Evolutionary conservation across 2,797 vertebrate species (phyloP).

Genomic region (Enteromius afrohamiltoni): DNA sequence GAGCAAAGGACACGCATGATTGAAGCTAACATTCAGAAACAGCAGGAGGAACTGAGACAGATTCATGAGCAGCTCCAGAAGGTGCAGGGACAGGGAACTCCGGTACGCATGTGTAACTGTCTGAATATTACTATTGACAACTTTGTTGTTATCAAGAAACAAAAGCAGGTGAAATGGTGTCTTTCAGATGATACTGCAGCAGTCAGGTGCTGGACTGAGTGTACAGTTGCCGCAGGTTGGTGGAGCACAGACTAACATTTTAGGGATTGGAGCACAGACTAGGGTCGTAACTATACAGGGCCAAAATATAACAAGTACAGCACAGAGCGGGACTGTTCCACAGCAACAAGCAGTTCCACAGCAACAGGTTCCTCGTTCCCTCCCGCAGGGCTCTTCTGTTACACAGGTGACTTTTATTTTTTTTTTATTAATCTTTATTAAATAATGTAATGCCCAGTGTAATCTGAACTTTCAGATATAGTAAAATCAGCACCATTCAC

Average conservation of each 20-base stretch:
- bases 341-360: constrained; percentile 72
- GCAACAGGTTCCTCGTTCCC: constrained; percentile 64
- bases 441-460: not conserved
- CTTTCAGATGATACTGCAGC: constrained; percentile 92
- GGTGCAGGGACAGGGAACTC: constrained; percentile 82
- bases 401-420: constrained; percentile 72
- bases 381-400: constrained; percentile 65
- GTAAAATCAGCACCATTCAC: not conserved
- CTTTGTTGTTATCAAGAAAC: constrained; percentile 14
- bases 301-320: constrained; percentile 75
- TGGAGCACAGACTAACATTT: constrained; percentile 33
- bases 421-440: not conserved
- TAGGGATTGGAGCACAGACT: constrained; percentile 81
- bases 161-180: not conserved
- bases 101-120: constrained; percentile 36
- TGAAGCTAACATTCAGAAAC: constrained; percentile 85
- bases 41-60: constrained; percentile 84
- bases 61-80: constrained; percentile 88
- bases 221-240: constrained; percentile 85
- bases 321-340: constrained; percentile 82
- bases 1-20: constrained; percentile 85
- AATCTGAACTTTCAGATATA: not conserved
- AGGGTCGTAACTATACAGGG: constrained; percentile 84
- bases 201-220: constrained; percentile 83
- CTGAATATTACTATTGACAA: constrained; percentile 32